phyloP scores from a whole-genome alignment of 2,113 vertebrate genomes.

The Hippocampus barbouri region DNA sequence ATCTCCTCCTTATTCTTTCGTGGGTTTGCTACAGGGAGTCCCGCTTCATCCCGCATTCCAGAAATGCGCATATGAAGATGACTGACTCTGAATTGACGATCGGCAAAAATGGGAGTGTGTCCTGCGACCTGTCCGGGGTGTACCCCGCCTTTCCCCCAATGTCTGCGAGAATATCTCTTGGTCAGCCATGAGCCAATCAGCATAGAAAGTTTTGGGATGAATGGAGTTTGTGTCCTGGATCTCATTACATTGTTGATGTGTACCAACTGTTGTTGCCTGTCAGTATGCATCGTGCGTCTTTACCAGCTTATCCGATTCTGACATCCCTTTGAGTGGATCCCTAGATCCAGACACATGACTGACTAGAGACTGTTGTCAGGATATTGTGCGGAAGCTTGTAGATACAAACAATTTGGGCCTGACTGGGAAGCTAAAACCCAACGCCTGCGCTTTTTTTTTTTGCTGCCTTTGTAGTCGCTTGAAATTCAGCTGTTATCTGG shows the following conservation, averaged over 20 bases:
- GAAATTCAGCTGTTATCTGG: slow-evolving; percentile 77
- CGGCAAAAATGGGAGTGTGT: too few species aligned
- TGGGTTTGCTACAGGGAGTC: too few species aligned
- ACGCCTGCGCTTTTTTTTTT: slow-evolving; percentile 21
- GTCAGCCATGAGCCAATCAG: background rate
- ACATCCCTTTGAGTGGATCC: slow-evolving; percentile 43
- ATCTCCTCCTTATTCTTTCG: too few species aligned
- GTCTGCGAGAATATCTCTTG: background rate
- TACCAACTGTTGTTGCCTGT: background rate
- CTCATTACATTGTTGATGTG: background rate
- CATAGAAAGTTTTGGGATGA: background rate
- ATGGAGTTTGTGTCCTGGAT: background rate
- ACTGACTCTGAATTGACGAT: too few species aligned
- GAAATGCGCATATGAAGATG: too few species aligned
- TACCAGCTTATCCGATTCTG: slow-evolving; percentile 37
- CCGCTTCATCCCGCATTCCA: too few species aligned
- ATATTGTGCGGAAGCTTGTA: slow-evolving; percentile 61
- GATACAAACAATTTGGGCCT: slow-evolving; percentile 59
- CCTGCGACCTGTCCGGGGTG: background rate
- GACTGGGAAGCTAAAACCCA: slow-evolving; percentile 51
- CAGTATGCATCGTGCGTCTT: slow-evolving; percentile 34
- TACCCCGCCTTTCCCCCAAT: background rate
- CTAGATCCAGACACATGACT: slow-evolving; percentile 38
- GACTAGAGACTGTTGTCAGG: slow-evolving; percentile 29
- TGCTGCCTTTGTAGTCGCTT: slow-evolving; percentile 65